These are phyloP conservation scores for Ceratina australensis DNA, from an alignment of 1,140 invertebrate genomes.

Conservation along the genomic window DNA sequence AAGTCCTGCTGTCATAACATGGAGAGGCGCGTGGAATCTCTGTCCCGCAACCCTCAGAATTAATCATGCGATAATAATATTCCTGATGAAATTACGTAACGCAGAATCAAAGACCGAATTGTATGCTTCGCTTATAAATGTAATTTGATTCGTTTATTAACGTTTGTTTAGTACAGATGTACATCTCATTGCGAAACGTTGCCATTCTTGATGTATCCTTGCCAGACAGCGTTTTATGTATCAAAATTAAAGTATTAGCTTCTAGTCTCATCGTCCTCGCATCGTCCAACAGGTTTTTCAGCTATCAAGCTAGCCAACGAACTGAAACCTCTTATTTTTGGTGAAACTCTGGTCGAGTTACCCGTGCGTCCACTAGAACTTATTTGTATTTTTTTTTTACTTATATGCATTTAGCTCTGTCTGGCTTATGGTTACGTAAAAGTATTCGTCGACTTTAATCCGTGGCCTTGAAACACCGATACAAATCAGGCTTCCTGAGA, in stretches of 20 bases:
- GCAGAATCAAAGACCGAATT: constrained; percentile 11
- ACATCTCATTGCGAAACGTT: not conserved
- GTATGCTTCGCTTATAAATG: not conserved
- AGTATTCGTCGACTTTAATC: constrained; percentile 29
- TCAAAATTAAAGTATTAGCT: constrained; percentile 10
- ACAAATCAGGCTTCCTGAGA: constrained; percentile 28
- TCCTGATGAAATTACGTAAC: constrained; percentile 24
- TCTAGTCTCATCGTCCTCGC: not conserved
- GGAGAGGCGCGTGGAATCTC: not conserved
- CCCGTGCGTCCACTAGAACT: not conserved
- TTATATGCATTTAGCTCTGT: not conserved
- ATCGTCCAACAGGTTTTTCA: constrained; percentile 16
- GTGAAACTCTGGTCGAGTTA: not conserved
- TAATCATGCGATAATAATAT: constrained; percentile 40
- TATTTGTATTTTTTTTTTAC: not conserved
- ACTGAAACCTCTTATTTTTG: not conserved
- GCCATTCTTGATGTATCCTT: not conserved
- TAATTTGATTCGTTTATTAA: not conserved
- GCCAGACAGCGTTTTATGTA: constrained; percentile 1
- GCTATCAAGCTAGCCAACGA: not conserved
- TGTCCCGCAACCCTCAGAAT: not conserved
- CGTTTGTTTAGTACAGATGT: not conserved
- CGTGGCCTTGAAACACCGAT: constrained; percentile 29
- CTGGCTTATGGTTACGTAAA: constrained; percentile 15
- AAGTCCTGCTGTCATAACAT: too few species aligned